Percentiles rank a stretch among this genome's conserved stretches.
Evolutionary conservation across 2,113 vertebrate genomes (phyloP).

Genomic region (Pica pica): DNA sequence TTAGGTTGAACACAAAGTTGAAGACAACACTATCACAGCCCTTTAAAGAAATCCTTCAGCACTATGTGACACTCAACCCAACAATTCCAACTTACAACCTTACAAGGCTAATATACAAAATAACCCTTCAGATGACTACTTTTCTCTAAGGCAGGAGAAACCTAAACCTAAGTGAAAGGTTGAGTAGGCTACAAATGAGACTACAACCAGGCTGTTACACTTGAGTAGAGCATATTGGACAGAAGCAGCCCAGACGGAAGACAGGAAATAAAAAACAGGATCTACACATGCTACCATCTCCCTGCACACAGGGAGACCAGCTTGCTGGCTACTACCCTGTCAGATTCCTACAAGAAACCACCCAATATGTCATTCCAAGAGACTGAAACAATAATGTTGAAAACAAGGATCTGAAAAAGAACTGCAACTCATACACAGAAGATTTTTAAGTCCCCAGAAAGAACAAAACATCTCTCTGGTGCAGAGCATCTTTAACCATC

Average conservation of each 20-base stretch:
- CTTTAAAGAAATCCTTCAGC: neutral
- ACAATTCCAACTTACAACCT: neutral
- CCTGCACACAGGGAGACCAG: neutral
- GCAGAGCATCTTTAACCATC: neutral
- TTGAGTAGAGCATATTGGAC: neutral
- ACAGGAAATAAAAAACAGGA: neutral
- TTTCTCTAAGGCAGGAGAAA: neutral
- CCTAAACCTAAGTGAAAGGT: neutral
- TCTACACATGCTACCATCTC: neutral
- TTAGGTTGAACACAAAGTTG: neutral
- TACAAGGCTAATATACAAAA: neutral
- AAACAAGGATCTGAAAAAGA: neutral
- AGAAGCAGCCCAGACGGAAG: slow-evolving; percentile 21
- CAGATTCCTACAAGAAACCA: neutral
- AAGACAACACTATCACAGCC: neutral
- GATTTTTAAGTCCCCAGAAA: neutral
- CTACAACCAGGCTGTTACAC: neutral
- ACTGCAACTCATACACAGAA: neutral
- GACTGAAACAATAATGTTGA: neutral
- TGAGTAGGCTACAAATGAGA: neutral
- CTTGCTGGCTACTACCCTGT: neutral
- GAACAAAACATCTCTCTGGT: neutral
- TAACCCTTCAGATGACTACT: fast-evolving
- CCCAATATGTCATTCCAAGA: neutral
- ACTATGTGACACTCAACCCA: fast-evolving